Evolutionary conservation across 1,140 invertebrate genomes (phyloP).

Genomic region (roundworm (Caenorhabditis elegans)): WBcel235 BX284606.5:7488501-7489000

Average conservation of each 20-base stretch:
- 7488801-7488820: not conserved
- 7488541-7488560: constrained; percentile 42
- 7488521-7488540: constrained; percentile 36
- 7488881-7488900: not conserved
- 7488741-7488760: constrained; percentile 56
- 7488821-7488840: constrained; percentile 11
- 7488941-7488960: not conserved
- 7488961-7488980: not conserved
- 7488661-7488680: constrained; percentile 57
- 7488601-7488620: constrained; percentile 56
- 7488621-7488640: constrained; percentile 48
- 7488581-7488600: constrained; percentile 59
- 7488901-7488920: not conserved
- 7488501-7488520: constrained; percentile 55
- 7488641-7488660: not conserved
- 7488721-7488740: constrained; percentile 49
- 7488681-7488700: constrained; percentile 58
- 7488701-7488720: constrained; percentile 62
- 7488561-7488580: constrained; percentile 57
- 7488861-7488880: not conserved
- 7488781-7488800: not conserved
- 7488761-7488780: constrained; percentile 58
- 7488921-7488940: not conserved
- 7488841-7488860: not conserved
- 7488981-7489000: not conserved